These are phyloP conservation scores for Ennomos quercinarius DNA, from an alignment of 2,888 invertebrate genomes.

Conservation along the genomic window DNA sequence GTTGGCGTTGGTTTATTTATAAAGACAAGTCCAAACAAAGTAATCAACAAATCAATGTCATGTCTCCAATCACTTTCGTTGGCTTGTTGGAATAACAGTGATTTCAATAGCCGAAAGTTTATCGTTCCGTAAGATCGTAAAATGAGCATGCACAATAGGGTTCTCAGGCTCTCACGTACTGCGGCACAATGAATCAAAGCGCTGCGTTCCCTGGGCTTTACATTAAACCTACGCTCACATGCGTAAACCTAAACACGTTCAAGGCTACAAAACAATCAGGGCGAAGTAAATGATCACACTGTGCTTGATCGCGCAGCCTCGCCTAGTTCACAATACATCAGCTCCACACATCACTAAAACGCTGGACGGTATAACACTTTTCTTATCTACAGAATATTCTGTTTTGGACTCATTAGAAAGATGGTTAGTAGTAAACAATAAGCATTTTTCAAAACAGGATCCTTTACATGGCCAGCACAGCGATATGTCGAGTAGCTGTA, in stretches of 20 bases:
- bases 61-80: background rate
- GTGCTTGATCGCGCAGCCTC: constrained; percentile 46
- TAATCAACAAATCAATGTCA: background rate
- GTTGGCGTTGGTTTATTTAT: no score
- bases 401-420: no score
- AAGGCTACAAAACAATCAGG: constrained; percentile 61
- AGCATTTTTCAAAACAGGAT: no score
- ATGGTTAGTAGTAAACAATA: no score
- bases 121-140: constrained; percentile 22
- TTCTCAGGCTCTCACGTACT: constrained; percentile 14
- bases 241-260: constrained; percentile 56
- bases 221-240: constrained; percentile 36
- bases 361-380: background rate
- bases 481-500: background rate
- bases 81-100: constrained; percentile 6
- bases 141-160: constrained; percentile 18
- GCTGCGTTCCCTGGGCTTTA: constrained; percentile 27
- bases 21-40: no score
- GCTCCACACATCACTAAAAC: constrained; percentile 12
- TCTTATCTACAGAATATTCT: background rate
- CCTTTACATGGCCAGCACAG: constrained; percentile 4
- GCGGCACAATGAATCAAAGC: constrained; percentile 23
- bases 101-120: constrained; percentile 6
- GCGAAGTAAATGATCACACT: constrained; percentile 34
- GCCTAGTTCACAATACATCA: constrained; percentile 32